Evolutionary conservation across 2,888 invertebrate species (phyloP).

Genomic region (Priocnemis perturbator): DNA sequence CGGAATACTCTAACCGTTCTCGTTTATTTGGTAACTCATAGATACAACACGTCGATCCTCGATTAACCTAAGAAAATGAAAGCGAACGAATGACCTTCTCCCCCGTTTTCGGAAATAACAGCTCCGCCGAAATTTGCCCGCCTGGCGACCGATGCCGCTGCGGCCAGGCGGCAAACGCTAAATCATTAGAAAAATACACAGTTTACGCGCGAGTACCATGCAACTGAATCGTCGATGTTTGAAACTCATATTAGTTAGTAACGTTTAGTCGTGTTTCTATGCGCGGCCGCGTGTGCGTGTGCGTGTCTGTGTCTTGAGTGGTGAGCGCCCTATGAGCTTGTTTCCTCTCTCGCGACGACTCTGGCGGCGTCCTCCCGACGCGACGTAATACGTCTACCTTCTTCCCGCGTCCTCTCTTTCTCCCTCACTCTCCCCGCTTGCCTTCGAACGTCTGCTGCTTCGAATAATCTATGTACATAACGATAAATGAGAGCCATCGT

Average conservation of each 20-base stretch:
- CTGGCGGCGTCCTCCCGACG: neutral
- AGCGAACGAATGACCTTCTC: conserved; percentile 33
- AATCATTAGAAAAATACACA: conserved; percentile 73
- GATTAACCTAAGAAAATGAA: conserved; percentile 51
- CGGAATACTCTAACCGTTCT: conserved; percentile 63
- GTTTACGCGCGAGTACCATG: conserved; percentile 58
- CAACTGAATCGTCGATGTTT: conserved; percentile 50
- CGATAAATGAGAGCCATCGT: too few relatives aligned
- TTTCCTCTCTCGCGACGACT: too few relatives aligned
- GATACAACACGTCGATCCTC: conserved; percentile 58
- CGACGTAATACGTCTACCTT: neutral
- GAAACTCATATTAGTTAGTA: conserved; percentile 41
- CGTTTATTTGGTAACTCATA: conserved; percentile 73
- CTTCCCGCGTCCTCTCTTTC: neutral
- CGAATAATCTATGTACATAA: conserved; percentile 5
- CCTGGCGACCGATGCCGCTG: conserved; percentile 17
- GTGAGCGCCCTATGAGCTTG: neutral
- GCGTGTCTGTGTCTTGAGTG: neutral
- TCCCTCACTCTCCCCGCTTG: neutral
- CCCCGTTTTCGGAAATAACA: conserved; percentile 20
- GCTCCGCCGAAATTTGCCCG: neutral
- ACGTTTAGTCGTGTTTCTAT: conserved; percentile 5
- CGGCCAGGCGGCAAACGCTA: conserved; percentile 49
- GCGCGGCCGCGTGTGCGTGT: neutral
- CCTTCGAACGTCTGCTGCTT: neutral